Conservation (phyloP, 53 echinoderm and acorn worm species). For the Hippasteria phrygiana region DNA sequence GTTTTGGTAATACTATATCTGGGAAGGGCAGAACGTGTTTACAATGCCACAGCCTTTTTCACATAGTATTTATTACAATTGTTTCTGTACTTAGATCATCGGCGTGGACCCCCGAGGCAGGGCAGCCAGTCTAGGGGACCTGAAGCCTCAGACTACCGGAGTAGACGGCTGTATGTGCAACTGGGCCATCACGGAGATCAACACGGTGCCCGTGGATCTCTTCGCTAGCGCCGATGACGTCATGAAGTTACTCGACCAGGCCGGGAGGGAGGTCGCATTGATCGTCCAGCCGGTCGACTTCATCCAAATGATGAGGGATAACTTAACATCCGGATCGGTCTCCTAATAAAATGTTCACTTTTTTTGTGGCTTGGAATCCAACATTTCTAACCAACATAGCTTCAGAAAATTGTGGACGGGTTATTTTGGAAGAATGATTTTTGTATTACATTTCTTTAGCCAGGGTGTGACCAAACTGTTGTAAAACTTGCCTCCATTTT, state of each 20-base stretch:
- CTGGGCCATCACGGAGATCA: conserved; percentile 71
- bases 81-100: conserved; percentile 23
- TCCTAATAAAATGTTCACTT: too few relatives aligned
- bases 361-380: too few relatives aligned
- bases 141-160: conserved; percentile 56
- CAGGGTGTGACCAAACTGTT: too few relatives aligned
- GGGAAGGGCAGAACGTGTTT: too few relatives aligned
- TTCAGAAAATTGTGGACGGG: too few relatives aligned
- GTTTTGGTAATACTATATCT: too few relatives aligned
- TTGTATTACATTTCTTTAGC: too few relatives aligned
- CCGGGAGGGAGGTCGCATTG: conserved; percentile 10
- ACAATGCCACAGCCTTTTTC: not conserved
- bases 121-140: not conserved
- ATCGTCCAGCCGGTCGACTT: conserved; percentile 65
- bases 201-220: conserved; percentile 37
- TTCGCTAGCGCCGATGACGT: conserved; percentile 47
- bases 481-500: too few relatives aligned
- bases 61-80: not conserved
- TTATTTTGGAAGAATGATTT: too few relatives aligned
- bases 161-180: conserved; percentile 51
- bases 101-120: conserved; percentile 24
- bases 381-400: too few relatives aligned
- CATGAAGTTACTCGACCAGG: not conserved
- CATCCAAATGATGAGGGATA: conserved; percentile 48
- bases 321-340: too few relatives aligned